Evolutionary conservation across 2,888 invertebrate genomes (phyloP).

Genomic region (Amblyjoppa proteus): DNA sequence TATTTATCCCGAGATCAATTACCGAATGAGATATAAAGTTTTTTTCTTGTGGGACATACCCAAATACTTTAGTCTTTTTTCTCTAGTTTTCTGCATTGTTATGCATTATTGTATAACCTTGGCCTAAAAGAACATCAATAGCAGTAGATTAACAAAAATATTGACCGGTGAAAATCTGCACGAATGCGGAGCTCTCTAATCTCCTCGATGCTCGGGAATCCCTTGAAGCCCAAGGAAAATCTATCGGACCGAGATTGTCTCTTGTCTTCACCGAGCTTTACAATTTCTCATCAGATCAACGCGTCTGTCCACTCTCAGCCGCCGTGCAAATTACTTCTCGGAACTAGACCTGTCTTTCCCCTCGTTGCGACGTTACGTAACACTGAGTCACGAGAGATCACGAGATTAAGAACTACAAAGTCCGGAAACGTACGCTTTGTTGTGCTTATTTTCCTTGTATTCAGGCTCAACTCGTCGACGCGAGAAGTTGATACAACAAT

Average conservation of each 20-base stretch:
- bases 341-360: constrained; percentile 41
- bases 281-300: constrained; percentile 5
- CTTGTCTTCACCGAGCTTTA: constrained; percentile 32
- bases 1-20: not conserved
- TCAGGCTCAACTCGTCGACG: not conserved
- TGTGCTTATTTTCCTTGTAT: not conserved
- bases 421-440: constrained; percentile 2
- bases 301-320: constrained; percentile 1
- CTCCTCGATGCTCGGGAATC: too few relatives aligned
- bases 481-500: constrained; percentile 22
- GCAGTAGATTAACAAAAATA: not conserved
- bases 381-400: constrained; percentile 49
- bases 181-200: too few relatives aligned
- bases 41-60: too few relatives aligned
- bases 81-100: too few relatives aligned
- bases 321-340: constrained; percentile 54
- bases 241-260: not conserved
- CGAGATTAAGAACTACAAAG: constrained; percentile 44
- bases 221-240: not conserved
- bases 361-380: constrained; percentile 42
- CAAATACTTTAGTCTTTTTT: too few relatives aligned
- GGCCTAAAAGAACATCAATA: not conserved
- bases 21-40: not conserved
- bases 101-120: not conserved
- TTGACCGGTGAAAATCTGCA: too few relatives aligned